Conservation (phyloP, 2,113 vertebrate species). For the Sturnira hondurensis region DNA sequence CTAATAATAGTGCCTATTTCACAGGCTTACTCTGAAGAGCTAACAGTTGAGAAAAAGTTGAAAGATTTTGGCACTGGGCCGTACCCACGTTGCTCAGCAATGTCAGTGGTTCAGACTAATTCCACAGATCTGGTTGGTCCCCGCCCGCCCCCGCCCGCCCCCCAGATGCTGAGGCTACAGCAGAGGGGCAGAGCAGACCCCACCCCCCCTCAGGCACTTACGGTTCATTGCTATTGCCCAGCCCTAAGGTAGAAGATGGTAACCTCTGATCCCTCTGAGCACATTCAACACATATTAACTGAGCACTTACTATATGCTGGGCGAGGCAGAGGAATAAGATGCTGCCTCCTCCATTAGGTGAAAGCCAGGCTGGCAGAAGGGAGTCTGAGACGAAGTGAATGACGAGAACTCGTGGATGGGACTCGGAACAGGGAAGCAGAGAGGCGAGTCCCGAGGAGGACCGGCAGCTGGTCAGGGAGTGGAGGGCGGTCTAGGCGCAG, state of each 20-base stretch:
- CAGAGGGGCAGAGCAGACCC: background rate
- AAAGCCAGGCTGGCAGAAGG: background rate
- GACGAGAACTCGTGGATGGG: background rate
- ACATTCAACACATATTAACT: background rate
- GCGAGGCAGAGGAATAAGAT: background rate
- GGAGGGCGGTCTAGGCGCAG: accelerated
- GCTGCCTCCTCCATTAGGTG: background rate
- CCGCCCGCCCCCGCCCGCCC: no score
- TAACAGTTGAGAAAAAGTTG: background rate
- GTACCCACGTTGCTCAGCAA: accelerated
- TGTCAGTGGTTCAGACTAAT: accelerated
- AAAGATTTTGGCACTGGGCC: background rate
- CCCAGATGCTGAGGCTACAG: no score
- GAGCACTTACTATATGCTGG: background rate
- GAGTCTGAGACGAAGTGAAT: background rate
- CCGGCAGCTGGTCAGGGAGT: accelerated
- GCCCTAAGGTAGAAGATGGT: background rate
- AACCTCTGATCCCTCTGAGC: background rate
- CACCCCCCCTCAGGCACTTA: no score
- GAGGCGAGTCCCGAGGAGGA: background rate
- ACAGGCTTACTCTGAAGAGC: background rate
- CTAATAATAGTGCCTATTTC: background rate
- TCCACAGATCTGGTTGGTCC: background rate
- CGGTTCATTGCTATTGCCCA: background rate
- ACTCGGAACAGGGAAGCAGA: accelerated